Base-by-base conservation (phyloP, 2,888 invertebrate genomes). In the Calephelis perditalis region DNA sequence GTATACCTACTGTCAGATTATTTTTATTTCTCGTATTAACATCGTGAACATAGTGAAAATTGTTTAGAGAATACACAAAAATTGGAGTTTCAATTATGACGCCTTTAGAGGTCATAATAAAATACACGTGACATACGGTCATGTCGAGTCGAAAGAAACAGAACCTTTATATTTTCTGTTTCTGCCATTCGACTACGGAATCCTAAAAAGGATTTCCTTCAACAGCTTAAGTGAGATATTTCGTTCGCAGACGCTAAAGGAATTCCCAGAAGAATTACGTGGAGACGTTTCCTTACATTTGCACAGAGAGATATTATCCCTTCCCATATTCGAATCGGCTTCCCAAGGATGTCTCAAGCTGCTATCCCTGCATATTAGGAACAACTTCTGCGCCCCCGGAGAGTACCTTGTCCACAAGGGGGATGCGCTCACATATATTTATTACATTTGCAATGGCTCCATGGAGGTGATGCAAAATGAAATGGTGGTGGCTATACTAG, bases 381-480 rank as follows among this genome's bases (percentile, higher is more conserved):
- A 96, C 74, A 97, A 97, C 88, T 98, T 99, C 83, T 98, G 98
- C 79, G 98, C 98, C 9, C 98, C 98, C 5, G 98, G 98, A 62
- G 98, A 98, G 81, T 98, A 95, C 80, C 92, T 98, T 56, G 95
- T 98, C 54, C 98, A 98, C 86, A 96, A 96, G 88, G 98, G 98
- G 49, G 98, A 98, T 76, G 98, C 98, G 7, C 92, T 98, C 40
- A 95, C 96, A 65, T 97, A 97, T 79, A 96, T 98, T 73, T 98
- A 98, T 86, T 98, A 98, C 84, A 94, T 98, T 68, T 98, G 97
- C 90, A 98, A 98, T 78, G 98, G 98, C 7, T 98, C 98, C 40
- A 98, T 98, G 98, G 98, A 98, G 87, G 98, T 98, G 55, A 96
- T 98, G 74, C 98, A 98, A 82, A 96, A 97, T 75, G 96, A 95